Evolutionary conservation across 1,140 invertebrate species (phyloP).

Genomic region (Nautilus pompilius): DNA sequence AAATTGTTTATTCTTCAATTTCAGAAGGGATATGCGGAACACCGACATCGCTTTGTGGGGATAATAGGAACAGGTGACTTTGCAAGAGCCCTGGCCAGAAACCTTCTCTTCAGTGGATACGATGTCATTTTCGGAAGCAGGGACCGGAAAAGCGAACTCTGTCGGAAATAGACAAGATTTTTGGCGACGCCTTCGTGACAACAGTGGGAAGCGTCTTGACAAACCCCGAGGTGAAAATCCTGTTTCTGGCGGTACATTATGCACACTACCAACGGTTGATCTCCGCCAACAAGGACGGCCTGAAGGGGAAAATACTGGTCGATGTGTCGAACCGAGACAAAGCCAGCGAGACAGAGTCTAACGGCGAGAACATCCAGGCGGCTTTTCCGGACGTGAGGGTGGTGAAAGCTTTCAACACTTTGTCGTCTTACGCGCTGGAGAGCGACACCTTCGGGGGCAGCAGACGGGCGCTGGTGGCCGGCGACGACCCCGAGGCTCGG

Average conservation of each 20-base stretch:
- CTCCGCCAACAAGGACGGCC: constrained; percentile 10
- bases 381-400: constrained; percentile 25
- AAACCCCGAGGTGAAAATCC: constrained; percentile 9
- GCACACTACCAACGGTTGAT: constrained; percentile 34
- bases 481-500: constrained; percentile 26
- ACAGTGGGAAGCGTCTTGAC: too few species aligned
- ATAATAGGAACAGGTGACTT: constrained; percentile 50
- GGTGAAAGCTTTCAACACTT: constrained; percentile 49
- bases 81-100: constrained; percentile 38
- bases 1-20: too few species aligned
- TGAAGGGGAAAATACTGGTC: constrained; percentile 36
- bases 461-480: constrained; percentile 35
- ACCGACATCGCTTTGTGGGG: too few species aligned
- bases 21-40: too few species aligned
- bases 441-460: constrained; percentile 25
- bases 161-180: constrained; percentile 25
- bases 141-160: constrained; percentile 28
- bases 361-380: constrained; percentile 37
- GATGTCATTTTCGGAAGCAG: constrained; percentile 46
- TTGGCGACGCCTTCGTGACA: constrained; percentile 32
- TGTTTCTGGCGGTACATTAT: constrained; percentile 38
- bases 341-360: constrained; percentile 22
- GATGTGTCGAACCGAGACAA: constrained; percentile 43
- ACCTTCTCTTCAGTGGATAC: constrained; percentile 41
- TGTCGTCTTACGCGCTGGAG: constrained; percentile 45